phyloP scores from a whole-genome alignment of 2,888 invertebrate species.

The Apomyelois bistriatella region DNA sequence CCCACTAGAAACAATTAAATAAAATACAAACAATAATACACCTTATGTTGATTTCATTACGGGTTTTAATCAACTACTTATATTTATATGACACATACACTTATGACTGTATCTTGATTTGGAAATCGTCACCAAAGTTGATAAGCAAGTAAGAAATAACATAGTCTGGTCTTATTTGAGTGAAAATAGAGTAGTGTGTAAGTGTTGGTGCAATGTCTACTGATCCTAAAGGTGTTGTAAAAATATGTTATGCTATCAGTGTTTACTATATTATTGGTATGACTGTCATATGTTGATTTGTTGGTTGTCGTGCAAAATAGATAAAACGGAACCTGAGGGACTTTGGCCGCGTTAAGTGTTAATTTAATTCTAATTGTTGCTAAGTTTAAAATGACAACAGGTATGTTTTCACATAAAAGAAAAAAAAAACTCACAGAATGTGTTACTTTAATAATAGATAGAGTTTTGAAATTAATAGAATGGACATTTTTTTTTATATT shows the following conservation, averaged over 20 bases:
- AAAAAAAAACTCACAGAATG: too few species aligned
- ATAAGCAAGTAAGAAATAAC: background rate
- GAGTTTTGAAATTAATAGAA: too few species aligned
- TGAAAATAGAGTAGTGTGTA: conserved; percentile 1
- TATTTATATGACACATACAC: background rate
- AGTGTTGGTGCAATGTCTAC: conserved; percentile 8
- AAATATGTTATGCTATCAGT: background rate
- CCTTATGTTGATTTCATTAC: background rate
- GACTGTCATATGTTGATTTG: too few species aligned
- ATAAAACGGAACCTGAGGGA: too few species aligned
- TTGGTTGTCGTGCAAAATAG: too few species aligned
- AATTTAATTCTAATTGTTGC: too few species aligned
- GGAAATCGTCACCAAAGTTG: background rate
- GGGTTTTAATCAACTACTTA: background rate
- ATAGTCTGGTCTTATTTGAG: background rate
- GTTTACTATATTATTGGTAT: too few species aligned
- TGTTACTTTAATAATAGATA: too few species aligned
- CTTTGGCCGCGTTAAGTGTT: too few species aligned
- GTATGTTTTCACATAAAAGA: too few species aligned
- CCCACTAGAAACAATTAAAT: background rate
- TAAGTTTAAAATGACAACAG: too few species aligned
- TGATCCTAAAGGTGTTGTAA: conserved; percentile 3
- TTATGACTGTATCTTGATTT: background rate
- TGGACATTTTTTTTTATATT: too few species aligned
- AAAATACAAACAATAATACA: background rate